Conservation (phyloP, 1,140 invertebrate species). For the Bombus waltoni region DNA sequence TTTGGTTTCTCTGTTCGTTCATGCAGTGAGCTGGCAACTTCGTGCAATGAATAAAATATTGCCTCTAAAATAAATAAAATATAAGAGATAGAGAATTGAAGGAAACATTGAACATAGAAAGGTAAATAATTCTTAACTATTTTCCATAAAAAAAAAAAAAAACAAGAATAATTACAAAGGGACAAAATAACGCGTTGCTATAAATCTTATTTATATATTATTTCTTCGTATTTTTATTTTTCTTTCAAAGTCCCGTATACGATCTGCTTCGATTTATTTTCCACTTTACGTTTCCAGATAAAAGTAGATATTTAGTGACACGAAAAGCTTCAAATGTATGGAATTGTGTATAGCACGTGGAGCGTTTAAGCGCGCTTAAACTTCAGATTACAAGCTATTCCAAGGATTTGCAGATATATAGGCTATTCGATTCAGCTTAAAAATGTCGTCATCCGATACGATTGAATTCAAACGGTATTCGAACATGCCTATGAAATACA, state of each 20-base stretch:
- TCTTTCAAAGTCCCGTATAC: background rate
- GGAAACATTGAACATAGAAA: no score
- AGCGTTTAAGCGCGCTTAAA: background rate
- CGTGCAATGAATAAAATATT: no score
- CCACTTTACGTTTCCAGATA: background rate
- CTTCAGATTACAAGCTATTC: background rate
- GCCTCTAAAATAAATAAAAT: no score
- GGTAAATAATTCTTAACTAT: no score
- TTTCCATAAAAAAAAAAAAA: no score
- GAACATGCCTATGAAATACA: constrained; percentile 39
- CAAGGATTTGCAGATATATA: background rate
- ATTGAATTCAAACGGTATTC: constrained; percentile 31
- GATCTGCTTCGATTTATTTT: background rate
- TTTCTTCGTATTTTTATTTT: background rate
- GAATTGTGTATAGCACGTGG: background rate
- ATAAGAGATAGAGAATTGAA: no score
- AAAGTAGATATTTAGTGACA: background rate
- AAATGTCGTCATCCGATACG: constrained; percentile 26
- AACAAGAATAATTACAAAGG: no score
- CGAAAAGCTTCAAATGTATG: background rate
- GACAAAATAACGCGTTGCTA: no score
- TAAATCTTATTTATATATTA: no score
- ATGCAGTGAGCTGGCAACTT: no score
- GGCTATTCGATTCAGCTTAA: constrained; percentile 28
- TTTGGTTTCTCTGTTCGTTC: no score